Evolutionary conservation across 2,888 invertebrate genomes (phyloP).

Genomic region (Latrodectus hesperus): DNA sequence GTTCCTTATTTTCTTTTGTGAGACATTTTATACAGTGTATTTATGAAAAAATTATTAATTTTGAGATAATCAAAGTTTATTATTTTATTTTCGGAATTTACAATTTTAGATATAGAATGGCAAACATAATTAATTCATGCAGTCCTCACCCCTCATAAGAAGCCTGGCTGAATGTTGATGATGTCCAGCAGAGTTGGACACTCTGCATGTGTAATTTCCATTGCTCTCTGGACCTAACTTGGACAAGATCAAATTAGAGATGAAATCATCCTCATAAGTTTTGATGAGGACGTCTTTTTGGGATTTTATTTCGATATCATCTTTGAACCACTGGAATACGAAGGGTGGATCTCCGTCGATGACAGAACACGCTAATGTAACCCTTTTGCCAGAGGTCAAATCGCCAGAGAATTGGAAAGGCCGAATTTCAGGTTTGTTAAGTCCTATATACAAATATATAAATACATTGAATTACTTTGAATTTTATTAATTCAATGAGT

Average conservation of each 20-base stretch:
- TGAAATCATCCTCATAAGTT: slow-evolving; percentile 17
- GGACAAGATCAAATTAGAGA: slow-evolving; percentile 24
- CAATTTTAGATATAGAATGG: background rate
- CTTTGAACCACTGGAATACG: slow-evolving; percentile 67
- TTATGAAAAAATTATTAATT: too few relatives aligned
- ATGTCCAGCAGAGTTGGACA: slow-evolving; percentile 29
- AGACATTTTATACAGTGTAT: too few relatives aligned
- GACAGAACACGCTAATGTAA: slow-evolving; percentile 11
- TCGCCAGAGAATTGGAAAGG: slow-evolving; percentile 41
- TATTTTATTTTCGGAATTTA: background rate
- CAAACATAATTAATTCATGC: background rate
- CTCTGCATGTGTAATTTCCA: slow-evolving; percentile 61
- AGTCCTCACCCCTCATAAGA: slow-evolving; percentile 26
- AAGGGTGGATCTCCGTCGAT: slow-evolving; percentile 68
- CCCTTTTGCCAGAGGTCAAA: slow-evolving; percentile 14
- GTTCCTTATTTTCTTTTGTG: too few relatives aligned
- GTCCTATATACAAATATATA: background rate
- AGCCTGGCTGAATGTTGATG: slow-evolving; percentile 27
- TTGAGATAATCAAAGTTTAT: background rate
- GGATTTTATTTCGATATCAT: slow-evolving; percentile 5
- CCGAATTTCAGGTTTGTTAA: slow-evolving; percentile 9
- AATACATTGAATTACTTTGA: too few relatives aligned
- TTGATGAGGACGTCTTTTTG: background rate
- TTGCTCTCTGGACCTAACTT: slow-evolving; percentile 35
- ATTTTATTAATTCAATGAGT: too few relatives aligned